phyloP scores from a whole-genome alignment of 2,113 vertebrate genomes.

The Anolis sagrei region DNA sequence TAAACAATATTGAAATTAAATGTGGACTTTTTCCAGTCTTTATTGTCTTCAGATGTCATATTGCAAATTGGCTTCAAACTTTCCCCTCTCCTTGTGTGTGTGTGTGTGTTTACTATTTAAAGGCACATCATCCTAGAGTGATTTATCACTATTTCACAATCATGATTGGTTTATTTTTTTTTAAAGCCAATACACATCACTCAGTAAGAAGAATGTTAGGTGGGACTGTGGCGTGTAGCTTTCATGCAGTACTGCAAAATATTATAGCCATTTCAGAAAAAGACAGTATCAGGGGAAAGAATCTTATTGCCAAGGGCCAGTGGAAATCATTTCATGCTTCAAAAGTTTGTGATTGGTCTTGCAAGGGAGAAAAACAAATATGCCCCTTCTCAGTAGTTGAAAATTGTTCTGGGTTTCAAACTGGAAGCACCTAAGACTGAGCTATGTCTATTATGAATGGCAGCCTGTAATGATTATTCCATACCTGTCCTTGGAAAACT shows the following conservation, averaged over 20 bases:
- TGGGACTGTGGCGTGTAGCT: constrained; percentile 76
- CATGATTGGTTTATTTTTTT: constrained; percentile 80
- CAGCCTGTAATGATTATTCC: constrained; percentile 59
- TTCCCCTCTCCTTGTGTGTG: constrained; percentile 63
- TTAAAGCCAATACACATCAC: constrained; percentile 75
- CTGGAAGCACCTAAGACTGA: constrained; percentile 62
- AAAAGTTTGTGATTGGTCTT: constrained; percentile 79
- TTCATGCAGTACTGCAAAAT: constrained; percentile 79
- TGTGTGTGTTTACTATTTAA: constrained; percentile 61
- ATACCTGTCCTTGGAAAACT: constrained; percentile 66
- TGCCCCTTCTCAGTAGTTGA: constrained; percentile 63
- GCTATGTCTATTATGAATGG: constrained; percentile 62
- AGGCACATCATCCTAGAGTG: constrained; percentile 62
- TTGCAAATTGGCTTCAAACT: constrained; percentile 47
- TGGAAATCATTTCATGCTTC: constrained; percentile 85
- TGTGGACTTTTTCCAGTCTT: constrained; percentile 46
- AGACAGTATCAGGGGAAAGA: constrained; percentile 76
- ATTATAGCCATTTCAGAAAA: constrained; percentile 80
- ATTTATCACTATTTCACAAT: constrained; percentile 69
- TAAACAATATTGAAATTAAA: not conserved
- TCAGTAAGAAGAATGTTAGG: constrained; percentile 78
- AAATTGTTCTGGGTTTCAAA: constrained; percentile 76
- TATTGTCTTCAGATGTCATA: constrained; percentile 51
- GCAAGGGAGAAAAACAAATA: constrained; percentile 43
- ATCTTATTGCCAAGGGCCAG: constrained; percentile 75